Conservation (phyloP, 2,113 vertebrate species). For the Pelvicachromis taeniatus region DNA sequence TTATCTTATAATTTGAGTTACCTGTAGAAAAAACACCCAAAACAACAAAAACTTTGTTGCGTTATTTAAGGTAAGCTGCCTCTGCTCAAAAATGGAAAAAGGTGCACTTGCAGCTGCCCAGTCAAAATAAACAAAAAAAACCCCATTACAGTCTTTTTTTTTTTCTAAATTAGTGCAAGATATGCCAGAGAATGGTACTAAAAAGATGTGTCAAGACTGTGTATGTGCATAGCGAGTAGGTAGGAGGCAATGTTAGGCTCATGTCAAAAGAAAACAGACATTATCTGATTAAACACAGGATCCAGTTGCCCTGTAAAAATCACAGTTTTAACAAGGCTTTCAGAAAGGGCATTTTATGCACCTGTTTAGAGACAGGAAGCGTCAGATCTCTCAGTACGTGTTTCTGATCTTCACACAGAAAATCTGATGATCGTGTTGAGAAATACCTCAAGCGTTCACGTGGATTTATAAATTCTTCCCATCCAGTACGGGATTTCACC, state of each 20-base stretch:
- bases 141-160: not conserved
- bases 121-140: slow-evolving; percentile 3
- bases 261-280: slow-evolving; percentile 1
- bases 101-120: slow-evolving; percentile 8
- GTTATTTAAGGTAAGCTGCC: slow-evolving; percentile 6
- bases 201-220: not conserved
- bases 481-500: slow-evolving; percentile 15
- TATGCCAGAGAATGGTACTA: not conserved
- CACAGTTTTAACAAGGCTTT: slow-evolving; percentile 38
- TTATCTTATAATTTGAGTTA: not conserved
- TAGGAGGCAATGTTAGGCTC: slow-evolving; percentile 5
- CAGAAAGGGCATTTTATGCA: not conserved
- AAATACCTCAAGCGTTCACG: slow-evolving; percentile 3
- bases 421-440: not conserved
- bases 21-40: slow-evolving; percentile 16
- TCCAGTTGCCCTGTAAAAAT: slow-evolving; percentile 22
- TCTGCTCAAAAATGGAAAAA: not conserved
- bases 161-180: slow-evolving; percentile 44
- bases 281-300: slow-evolving; percentile 24
- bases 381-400: not conserved
- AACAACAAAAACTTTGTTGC: slow-evolving; percentile 36
- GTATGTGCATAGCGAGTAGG: not conserved
- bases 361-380: not conserved
- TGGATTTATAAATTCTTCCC: not conserved
- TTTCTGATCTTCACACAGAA: not conserved